A percentile compares a stretch with the other conserved stretches of the same genome.
phyloP scores from a whole-genome alignment of 2,113 vertebrate species.

The Psilopsiagon aurifrons region DNA sequence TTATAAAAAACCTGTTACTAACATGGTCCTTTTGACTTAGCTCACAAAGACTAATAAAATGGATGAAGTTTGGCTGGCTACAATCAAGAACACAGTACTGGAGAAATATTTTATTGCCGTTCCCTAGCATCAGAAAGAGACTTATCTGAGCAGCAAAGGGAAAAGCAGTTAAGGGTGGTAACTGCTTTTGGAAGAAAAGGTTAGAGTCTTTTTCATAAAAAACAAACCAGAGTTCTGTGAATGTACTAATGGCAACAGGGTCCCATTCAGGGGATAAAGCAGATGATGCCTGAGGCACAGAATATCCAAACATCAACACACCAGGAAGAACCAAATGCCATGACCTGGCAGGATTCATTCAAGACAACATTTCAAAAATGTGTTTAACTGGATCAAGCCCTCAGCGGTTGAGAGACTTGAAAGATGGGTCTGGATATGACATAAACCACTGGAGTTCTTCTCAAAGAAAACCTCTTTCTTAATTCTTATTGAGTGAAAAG shows the following conservation, averaged over 20 bases:
- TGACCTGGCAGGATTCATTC: background rate
- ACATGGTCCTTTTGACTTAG: background rate
- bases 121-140: background rate
- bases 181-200: slow-evolving; percentile 9
- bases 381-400: background rate
- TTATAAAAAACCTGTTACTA: background rate
- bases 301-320: background rate
- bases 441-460: background rate
- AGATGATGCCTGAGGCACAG: background rate
- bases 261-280: background rate
- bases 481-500: background rate
- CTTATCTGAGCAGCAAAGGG: background rate
- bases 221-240: background rate
- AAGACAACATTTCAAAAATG: background rate
- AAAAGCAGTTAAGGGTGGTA: background rate
- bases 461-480: background rate
- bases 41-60: background rate
- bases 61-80: background rate
- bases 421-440: background rate
- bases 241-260: background rate
- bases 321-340: background rate
- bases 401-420: background rate
- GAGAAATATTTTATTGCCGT: slow-evolving; percentile 6
- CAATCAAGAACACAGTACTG: background rate
- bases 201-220: background rate